Conservation (phyloP, 2,888 invertebrate species). For the Ceriagrion tenellum region DNA sequence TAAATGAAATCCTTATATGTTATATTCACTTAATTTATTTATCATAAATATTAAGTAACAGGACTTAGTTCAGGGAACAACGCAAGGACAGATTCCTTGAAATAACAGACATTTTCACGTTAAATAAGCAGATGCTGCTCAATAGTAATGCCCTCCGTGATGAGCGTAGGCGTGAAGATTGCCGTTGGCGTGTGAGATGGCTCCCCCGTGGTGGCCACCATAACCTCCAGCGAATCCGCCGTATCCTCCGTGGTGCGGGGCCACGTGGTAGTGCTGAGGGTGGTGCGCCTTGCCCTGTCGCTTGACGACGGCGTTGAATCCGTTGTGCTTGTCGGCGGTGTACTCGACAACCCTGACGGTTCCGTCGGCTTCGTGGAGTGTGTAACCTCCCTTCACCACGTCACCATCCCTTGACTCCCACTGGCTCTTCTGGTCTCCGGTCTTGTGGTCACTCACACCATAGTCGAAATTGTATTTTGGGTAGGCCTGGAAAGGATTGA, state of each 20-base stretch:
- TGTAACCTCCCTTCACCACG: conserved; percentile 86
- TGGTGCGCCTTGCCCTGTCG: conserved; percentile 77
- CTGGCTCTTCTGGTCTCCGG: conserved; percentile 87
- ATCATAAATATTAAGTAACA: too few species aligned
- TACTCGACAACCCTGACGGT: conserved; percentile 82
- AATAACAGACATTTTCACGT: neutral
- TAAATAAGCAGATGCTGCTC: neutral
- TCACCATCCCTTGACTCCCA: conserved; percentile 86
- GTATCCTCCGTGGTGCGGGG: conserved; percentile 14
- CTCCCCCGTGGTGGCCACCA: conserved; percentile 33
- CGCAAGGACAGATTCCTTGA: too few species aligned
- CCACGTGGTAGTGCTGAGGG: neutral
- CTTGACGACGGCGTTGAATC: conserved; percentile 82
- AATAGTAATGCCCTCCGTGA: conserved; percentile 55
- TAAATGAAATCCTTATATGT: too few species aligned
- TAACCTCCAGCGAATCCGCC: conserved; percentile 23
- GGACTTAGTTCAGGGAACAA: too few species aligned
- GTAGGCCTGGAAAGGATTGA: neutral
- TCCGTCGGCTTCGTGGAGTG: conserved; percentile 84
- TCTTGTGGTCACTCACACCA: conserved; percentile 85
- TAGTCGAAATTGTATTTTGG: conserved; percentile 85
- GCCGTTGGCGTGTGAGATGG: conserved; percentile 36
- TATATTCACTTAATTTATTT: too few species aligned
- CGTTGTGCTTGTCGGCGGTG: conserved; percentile 79
- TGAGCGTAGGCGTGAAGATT: conserved; percentile 39